These are phyloP conservation scores for Semotilus atromaculatus DNA, from an alignment of 2,797 vertebrate species.

Conservation along the genomic window DNA sequence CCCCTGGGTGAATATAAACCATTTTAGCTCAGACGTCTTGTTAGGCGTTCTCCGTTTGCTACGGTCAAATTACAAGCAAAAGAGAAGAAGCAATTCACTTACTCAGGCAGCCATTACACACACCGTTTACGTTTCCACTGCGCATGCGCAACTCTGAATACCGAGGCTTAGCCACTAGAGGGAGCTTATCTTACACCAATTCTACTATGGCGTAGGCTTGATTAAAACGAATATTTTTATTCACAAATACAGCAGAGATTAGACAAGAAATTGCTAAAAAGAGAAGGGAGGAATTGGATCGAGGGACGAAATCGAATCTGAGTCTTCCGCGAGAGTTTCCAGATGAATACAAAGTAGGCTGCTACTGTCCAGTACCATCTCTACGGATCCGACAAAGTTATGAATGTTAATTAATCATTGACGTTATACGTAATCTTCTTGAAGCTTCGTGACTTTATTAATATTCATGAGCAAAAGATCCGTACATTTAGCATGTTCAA, in stretches of 20 bases:
- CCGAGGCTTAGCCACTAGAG: not conserved
- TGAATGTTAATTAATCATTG: not conserved
- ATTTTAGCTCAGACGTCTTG: constrained; percentile 75
- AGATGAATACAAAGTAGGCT: no score
- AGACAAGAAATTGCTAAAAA: not conserved
- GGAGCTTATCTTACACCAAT: not conserved
- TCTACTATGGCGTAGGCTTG: not conserved
- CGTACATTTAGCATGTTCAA: not conserved
- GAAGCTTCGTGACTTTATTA: not conserved
- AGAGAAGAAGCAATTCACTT: constrained; percentile 67
- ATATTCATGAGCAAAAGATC: not conserved
- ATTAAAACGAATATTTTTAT: not conserved
- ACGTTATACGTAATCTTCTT: not conserved
- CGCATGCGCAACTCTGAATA: constrained; percentile 67
- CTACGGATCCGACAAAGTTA: not conserved
- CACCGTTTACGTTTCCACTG: constrained; percentile 48
- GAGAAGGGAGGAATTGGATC: not conserved
- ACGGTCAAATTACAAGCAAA: constrained; percentile 62
- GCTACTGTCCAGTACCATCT: not conserved
- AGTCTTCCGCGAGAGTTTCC: not conserved
- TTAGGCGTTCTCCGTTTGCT: constrained; percentile 67
- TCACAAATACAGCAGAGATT: not conserved
- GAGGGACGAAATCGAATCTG: not conserved
- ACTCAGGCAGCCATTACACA: constrained; percentile 76
- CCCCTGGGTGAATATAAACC: constrained; percentile 74